Base-by-base conservation (phyloP, 2,113 vertebrate species). In the Zingel zingel region DNA sequence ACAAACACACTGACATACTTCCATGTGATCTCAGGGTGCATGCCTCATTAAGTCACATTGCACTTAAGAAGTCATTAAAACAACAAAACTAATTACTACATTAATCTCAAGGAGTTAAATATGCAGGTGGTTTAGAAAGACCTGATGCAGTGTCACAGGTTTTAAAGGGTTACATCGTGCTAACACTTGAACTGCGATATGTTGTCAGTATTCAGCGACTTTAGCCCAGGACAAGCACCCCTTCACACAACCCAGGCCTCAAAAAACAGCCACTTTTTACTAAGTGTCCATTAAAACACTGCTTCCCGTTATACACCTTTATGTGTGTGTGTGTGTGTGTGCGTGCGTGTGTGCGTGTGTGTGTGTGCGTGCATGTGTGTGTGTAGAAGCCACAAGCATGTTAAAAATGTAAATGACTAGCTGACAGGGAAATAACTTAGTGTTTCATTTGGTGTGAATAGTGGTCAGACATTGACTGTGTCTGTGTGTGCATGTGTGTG, bases 391-490 rank as follows among this genome's bases (percentile, higher is more conserved):
- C 87, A 73, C 81, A 91, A 90, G 83, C 82, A 92, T 33, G 69
- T 71, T 64, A 72, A 78, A 73, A 87, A 90, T 89, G 77, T 87
- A 84, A 91, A 91, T 92, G 72, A 80, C 48, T 53, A 45, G 59
- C 59, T 74, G 81, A 65, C 0, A 58, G 65, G 69, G 30, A 72
- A 74, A 66, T 51, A 76, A 88, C 86, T 74, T 23, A 27, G 74
- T 76, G 50, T 78, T 88, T 83, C 57, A 82, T 90, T 89, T 90
- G 64, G 87, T 84, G 74, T 73, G n/a, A 86, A 77, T 18, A 61
- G 48, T 72, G 73, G 50, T 81, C 43, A 45, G 81, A 61, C 70
- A 63, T 54, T 63, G 36, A 33, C 50, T 59, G 13, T 54, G 39
- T 11, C 13, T 77, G 57, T 58, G 23, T 47, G 43, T 1, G 18